These are phyloP conservation scores for Habroteleia sp. DNA, from an alignment of 2,888 invertebrate species.

Conservation along the genomic window DNA sequence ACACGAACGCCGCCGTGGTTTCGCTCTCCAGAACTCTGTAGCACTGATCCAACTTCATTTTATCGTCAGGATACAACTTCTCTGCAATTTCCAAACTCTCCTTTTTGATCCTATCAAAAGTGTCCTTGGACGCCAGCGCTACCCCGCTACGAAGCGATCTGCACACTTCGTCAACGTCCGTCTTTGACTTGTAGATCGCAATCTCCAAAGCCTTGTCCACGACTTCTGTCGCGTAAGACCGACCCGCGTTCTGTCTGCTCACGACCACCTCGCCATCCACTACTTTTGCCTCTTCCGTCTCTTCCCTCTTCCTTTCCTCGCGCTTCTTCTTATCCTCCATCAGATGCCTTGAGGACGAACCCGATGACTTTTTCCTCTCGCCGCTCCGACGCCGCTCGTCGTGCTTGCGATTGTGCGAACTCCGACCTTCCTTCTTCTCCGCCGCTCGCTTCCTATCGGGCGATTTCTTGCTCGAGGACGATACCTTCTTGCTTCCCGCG, in stretches of 20 bases:
- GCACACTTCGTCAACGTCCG: constrained; percentile 79
- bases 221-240: constrained; percentile 77
- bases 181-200: constrained; percentile 79
- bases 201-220: constrained; percentile 79
- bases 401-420: constrained; percentile 69
- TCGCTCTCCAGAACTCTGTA: constrained; percentile 73
- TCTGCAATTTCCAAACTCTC: constrained; percentile 75
- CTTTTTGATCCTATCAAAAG: constrained; percentile 74
- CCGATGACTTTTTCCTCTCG: constrained; percentile 65
- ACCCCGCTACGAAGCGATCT: constrained; percentile 76
- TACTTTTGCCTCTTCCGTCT: constrained; percentile 15
- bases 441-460: constrained; percentile 30
- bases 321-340: constrained; percentile 47
- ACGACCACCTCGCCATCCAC: constrained; percentile 64
- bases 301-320: constrained; percentile 31
- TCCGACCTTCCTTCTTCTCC: constrained; percentile 53
- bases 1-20: constrained; percentile 74
- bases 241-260: constrained; percentile 72
- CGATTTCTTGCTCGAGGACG: constrained; percentile 43
- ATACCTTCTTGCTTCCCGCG: constrained; percentile 1
- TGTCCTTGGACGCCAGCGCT: constrained; percentile 76
- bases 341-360: constrained; percentile 43
- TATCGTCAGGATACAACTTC: constrained; percentile 69
- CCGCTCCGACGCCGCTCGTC: constrained; percentile 72
- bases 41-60: constrained; percentile 70